Evolutionary conservation across 1,140 invertebrate genomes (phyloP).

Genomic region (Daktulosphaira vitifoliae): DNA sequence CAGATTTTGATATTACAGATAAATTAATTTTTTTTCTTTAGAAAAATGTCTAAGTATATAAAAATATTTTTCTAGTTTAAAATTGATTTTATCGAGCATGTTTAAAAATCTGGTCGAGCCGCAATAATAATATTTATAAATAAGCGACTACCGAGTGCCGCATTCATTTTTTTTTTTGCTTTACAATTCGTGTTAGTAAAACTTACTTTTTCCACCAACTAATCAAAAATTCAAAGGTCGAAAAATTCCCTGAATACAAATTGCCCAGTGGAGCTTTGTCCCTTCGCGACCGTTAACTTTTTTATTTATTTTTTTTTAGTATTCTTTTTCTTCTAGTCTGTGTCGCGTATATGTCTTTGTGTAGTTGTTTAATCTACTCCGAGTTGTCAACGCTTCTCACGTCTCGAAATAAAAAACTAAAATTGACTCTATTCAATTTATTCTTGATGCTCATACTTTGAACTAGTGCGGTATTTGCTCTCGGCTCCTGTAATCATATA

Average conservation of each 20-base stretch:
- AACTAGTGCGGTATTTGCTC: not conserved
- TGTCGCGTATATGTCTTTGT: not conserved
- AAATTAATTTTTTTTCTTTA: too few species aligned
- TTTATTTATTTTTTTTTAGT: not conserved
- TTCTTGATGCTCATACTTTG: constrained; percentile 11
- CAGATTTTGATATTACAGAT: too few species aligned
- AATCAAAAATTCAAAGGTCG: constrained; percentile 30
- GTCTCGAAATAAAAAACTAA: constrained; percentile 17
- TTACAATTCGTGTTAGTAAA: too few species aligned
- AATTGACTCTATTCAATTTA: constrained; percentile 32
- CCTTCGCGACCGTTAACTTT: constrained; percentile 26
- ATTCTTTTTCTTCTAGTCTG: not conserved
- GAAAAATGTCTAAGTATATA: too few species aligned
- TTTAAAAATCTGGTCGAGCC: too few species aligned
- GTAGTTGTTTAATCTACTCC: constrained; percentile 19
- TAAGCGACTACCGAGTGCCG: too few species aligned
- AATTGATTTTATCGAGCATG: too few species aligned
- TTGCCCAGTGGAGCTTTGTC: constrained; percentile 18
- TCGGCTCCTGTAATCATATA: too few species aligned
- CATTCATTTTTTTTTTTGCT: too few species aligned
- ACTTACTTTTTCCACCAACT: too few species aligned
- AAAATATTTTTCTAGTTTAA: too few species aligned
- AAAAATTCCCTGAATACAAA: constrained; percentile 33
- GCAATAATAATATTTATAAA: too few species aligned
- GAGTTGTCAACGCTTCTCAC: constrained; percentile 26